A percentile compares a stretch with the other conserved stretches of the same genome.
Evolutionary conservation across 2,113 vertebrate species (phyloP).

Genomic region (Nanorana parkeri): DNA sequence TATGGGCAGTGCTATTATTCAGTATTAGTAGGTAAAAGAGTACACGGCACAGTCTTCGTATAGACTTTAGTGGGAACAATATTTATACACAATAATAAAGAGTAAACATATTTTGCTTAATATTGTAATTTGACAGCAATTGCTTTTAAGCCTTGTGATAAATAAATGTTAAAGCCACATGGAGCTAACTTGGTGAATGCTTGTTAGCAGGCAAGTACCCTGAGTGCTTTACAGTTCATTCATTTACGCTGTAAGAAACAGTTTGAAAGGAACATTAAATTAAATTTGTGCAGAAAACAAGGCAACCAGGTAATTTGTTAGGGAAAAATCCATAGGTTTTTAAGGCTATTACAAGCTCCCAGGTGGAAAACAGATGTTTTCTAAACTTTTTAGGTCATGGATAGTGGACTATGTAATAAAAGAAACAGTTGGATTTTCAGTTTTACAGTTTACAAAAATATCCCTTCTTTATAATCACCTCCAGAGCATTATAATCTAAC

Average conservation of each 20-base stretch:
- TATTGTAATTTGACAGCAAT: slow-evolving; percentile 1
- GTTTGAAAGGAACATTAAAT: slow-evolving; percentile 54
- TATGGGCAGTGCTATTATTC: neutral
- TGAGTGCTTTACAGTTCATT: slow-evolving; percentile 46
- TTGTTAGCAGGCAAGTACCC: slow-evolving; percentile 44
- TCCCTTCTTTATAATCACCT: slow-evolving; percentile 5
- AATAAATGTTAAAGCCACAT: slow-evolving; percentile 51
- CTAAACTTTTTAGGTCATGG: slow-evolving; percentile 30
- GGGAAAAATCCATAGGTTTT: slow-evolving; percentile 43
- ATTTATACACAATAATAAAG: neutral
- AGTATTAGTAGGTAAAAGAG: neutral
- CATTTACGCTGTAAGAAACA: slow-evolving; percentile 39
- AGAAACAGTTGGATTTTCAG: slow-evolving; percentile 23
- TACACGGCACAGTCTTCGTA: neutral
- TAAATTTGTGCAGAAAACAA: slow-evolving; percentile 46
- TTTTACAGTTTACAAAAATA: neutral
- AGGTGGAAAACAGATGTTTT: slow-evolving; percentile 33
- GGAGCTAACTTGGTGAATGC: slow-evolving; percentile 44
- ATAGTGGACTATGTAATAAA: slow-evolving; percentile 23
- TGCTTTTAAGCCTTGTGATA: slow-evolving; percentile 30
- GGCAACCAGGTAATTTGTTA: slow-evolving; percentile 37
- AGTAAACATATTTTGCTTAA: slow-evolving; percentile 24
- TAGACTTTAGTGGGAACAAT: neutral
- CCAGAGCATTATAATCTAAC: neutral
- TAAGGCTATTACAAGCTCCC: slow-evolving; percentile 38